phyloP scores from a whole-genome alignment of 1,140 invertebrate species.

The Zaprionus tsacasi region DNA sequence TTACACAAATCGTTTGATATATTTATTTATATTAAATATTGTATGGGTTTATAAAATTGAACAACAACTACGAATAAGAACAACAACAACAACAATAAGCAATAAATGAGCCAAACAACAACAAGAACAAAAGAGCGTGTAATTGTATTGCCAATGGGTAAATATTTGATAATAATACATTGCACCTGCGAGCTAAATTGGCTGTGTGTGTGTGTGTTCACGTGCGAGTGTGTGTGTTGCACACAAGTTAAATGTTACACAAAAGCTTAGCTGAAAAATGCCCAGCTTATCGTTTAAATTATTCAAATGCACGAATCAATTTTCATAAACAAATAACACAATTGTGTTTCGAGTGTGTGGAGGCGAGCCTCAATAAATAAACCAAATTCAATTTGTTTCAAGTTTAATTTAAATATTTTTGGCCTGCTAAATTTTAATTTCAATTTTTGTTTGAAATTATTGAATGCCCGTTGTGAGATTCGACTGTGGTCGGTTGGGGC shows the following conservation, averaged over 20 bases:
- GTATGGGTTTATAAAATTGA: conserved; percentile 47
- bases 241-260: conserved; percentile 45
- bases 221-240: conserved; percentile 14
- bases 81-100: neutral
- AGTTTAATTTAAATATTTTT: conserved; percentile 9
- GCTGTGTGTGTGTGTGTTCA: conserved; percentile 10
- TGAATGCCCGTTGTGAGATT: conserved; percentile 4
- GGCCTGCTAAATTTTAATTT: neutral
- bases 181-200: conserved; percentile 56
- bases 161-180: conserved; percentile 73
- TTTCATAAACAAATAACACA: conserved; percentile 67
- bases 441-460: neutral
- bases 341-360: neutral
- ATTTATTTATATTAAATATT: conserved; percentile 27
- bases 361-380: conserved; percentile 16
- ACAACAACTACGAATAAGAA: conserved; percentile 1
- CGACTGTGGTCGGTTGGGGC: no score
- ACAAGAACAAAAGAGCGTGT: conserved; percentile 9
- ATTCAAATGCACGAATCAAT: conserved; percentile 76
- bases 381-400: conserved; percentile 23
- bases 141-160: conserved; percentile 62
- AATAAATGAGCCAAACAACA: conserved; percentile 17
- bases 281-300: conserved; percentile 58
- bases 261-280: conserved; percentile 52
- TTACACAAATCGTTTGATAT: conserved; percentile 17